Conservation (phyloP, 2,113 vertebrate species). For the Rynchops niger region DNA sequence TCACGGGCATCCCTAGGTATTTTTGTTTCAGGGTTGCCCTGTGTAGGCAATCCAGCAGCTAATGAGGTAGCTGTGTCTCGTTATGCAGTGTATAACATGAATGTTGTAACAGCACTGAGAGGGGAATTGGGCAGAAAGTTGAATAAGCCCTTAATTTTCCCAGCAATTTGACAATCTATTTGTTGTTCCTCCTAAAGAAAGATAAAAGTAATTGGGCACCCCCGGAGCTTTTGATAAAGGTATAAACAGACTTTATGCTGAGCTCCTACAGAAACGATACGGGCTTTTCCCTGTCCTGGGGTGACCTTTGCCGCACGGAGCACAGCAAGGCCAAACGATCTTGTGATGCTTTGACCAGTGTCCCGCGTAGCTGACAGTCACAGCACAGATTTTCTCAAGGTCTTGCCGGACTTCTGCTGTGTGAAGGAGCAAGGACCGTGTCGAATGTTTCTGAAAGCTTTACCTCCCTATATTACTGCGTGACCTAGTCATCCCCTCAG, state of each 20-base stretch:
- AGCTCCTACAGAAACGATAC: background rate
- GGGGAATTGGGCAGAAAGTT: background rate
- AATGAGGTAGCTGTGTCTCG: background rate
- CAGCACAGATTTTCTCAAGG: background rate
- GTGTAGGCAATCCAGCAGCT: background rate
- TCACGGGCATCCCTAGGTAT: background rate
- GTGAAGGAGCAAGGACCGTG: background rate
- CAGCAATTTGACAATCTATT: background rate
- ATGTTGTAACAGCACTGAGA: background rate
- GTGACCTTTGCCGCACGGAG: background rate
- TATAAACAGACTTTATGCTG: background rate
- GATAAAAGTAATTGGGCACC: background rate
- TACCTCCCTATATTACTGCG: background rate
- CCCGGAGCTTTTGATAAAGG: background rate
- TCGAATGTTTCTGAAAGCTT: background rate
- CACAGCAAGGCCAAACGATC: background rate
- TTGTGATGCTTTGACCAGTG: background rate
- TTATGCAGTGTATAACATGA: background rate
- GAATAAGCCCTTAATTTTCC: background rate
- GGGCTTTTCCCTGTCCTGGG: background rate
- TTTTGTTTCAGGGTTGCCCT: background rate
- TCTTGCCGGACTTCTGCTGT: background rate
- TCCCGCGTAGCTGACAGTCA: background rate
- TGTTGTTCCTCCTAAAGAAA: background rate
- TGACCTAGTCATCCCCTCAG: background rate